Evolutionary conservation across 2,797 vertebrate species (phyloP), one percentile per base, ranked within the genome.

Genomic region (Epinephelus malabaricus): DNA sequence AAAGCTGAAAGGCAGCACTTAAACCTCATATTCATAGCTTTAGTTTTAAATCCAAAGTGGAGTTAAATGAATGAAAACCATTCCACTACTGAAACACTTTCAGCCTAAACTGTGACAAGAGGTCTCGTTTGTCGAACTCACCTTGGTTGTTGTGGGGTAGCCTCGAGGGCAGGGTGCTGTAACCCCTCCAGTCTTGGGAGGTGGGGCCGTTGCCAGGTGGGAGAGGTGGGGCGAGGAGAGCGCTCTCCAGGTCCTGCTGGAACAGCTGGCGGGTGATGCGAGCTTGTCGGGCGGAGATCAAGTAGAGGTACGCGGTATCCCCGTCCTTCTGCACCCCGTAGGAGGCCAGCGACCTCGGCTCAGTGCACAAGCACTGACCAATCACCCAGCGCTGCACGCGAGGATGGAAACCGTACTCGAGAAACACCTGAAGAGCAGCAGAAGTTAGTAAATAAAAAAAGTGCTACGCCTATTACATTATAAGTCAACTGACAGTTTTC

Each of bases 361-460:
- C 97, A 0, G 92, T 92, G 45, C 97, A 98, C 71, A 99, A 79
- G 75, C 96, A 96, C 86, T 96, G 96, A 65, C 97, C 97, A 0
- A 99, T 97, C 76, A 99, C 96, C 98, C 98, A 98, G 87, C 97
- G 95, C 94, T 98, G 98, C 38, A 99, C 97, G 0, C 96, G 92
- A 0, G 98, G 97, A 17, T 98, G 97, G 86, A 99, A 98, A 13
- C 97, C 96, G 0, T 97, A 97, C 65, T 98, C 97, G 0, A 93
- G 93, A 78, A 97, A 98, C 56, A 99, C 96, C 98, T 98, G 88
- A 4, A 38, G 69, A 34, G 21, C 0, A 5, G 43, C 2, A 38
- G 17, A 18, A 9, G 23, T 83, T 11, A 72, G 50, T 3, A 3
- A 56, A 43, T 4, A 7, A 50, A 49, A 49, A 70, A 45, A 4